phyloP scores from a whole-genome alignment of 1,140 invertebrate genomes.

The Doryteuthis pealeii region DNA sequence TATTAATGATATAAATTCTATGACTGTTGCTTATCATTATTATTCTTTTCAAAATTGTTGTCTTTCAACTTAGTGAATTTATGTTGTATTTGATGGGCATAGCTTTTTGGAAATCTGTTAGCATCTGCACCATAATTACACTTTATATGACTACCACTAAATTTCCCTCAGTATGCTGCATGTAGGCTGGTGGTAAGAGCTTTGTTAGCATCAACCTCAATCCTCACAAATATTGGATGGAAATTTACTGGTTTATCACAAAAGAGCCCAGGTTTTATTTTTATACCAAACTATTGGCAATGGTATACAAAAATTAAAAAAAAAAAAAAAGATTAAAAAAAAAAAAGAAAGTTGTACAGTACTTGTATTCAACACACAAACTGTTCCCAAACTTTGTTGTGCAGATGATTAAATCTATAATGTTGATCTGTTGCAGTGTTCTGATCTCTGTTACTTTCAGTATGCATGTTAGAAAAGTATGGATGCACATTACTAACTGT shows the following conservation, averaged over 20 bases:
- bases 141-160: background rate
- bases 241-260: conserved; percentile 2
- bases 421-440: conserved; percentile 6
- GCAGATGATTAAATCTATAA: conserved; percentile 12
- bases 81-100: conserved; percentile 10
- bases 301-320: background rate
- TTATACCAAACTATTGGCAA: conserved; percentile 6
- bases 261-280: conserved; percentile 11
- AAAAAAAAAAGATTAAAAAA: no score
- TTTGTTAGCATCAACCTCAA: background rate
- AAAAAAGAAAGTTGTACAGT: background rate
- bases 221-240: background rate
- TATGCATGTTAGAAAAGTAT: no score
- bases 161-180: no score
- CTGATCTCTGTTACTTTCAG: background rate
- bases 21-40: conserved; percentile 4
- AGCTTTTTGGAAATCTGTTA: background rate
- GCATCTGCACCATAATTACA: conserved; percentile 1
- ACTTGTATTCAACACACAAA: background rate
- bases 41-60: conserved; percentile 1
- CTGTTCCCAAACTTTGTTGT: conserved; percentile 3
- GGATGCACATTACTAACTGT: no score
- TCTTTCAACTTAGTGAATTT: conserved; percentile 7
- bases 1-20: conserved; percentile 12
- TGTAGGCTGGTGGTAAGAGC: no score